phyloP scores from a whole-genome alignment of 2,888 invertebrate species.

The Kryphioiulus occultus region DNA sequence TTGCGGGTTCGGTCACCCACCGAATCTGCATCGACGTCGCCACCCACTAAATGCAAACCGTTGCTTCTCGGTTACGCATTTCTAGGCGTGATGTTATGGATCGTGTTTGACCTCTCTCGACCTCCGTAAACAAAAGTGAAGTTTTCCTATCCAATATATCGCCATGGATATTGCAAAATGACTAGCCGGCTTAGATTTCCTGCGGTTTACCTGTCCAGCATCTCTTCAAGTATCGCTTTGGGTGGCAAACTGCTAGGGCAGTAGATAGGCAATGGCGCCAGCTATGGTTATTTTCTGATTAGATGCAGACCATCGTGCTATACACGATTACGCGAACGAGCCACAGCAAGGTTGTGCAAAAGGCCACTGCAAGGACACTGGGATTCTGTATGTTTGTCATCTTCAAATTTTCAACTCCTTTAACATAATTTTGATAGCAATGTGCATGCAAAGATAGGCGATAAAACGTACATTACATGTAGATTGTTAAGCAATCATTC shows the following conservation, averaged over 20 bases:
- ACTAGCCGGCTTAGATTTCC: neutral
- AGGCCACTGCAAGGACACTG: too few relatives aligned
- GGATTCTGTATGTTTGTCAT: too few relatives aligned
- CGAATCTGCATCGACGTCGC: neutral
- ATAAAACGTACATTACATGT: too few relatives aligned
- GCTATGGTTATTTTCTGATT: neutral
- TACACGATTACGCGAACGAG: too few relatives aligned
- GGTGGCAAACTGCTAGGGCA: neutral
- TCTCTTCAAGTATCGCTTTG: neutral
- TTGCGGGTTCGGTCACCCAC: neutral
- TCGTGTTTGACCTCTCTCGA: neutral
- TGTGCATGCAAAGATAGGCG: too few relatives aligned
- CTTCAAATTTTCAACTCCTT: too few relatives aligned
- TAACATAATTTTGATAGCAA: too few relatives aligned
- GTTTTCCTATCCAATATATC: neutral
- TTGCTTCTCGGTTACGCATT: neutral
- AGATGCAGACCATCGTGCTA: neutral
- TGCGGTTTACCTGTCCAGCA: neutral
- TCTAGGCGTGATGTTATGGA: neutral
- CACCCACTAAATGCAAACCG: neutral
- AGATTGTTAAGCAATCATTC: too few relatives aligned
- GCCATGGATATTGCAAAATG: neutral
- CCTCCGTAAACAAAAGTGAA: slow-evolving; percentile 9
- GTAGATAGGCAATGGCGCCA: neutral
- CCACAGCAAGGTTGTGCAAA: too few relatives aligned